A percentile compares a stretch with the other conserved stretches of the same genome.
Evolutionary conservation across 92 coral and sea anemone genomes (phyloP).

Genomic region (Epizoanthus ramosus): DNA sequence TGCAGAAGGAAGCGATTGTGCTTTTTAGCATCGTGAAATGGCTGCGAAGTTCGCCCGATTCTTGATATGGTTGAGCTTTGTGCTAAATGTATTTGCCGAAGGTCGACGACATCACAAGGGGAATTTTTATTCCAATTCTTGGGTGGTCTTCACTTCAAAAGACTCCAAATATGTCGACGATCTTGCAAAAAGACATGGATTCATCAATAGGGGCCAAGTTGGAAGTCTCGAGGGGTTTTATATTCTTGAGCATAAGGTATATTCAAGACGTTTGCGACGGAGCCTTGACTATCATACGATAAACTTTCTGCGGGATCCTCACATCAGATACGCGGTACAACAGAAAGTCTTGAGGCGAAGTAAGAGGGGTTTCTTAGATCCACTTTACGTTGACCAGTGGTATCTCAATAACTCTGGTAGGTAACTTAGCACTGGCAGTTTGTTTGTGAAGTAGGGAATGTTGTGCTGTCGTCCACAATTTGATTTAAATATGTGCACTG

Average conservation of each 20-base stretch:
- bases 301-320: slow-evolving; percentile 77
- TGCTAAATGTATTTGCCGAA: slow-evolving; percentile 20
- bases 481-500: neutral
- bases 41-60: slow-evolving; percentile 40
- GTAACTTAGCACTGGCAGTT: slow-evolving; percentile 30
- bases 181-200: slow-evolving; percentile 83
- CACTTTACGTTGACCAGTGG: slow-evolving; percentile 88
- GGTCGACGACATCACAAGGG: slow-evolving; percentile 39
- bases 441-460: neutral
- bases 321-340: slow-evolving; percentile 81
- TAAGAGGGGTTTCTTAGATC: slow-evolving; percentile 83
- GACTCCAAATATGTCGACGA: slow-evolving; percentile 86
- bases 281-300: slow-evolving; percentile 67
- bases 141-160: slow-evolving; percentile 87
- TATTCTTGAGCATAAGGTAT: slow-evolving; percentile 78
- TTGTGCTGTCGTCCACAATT: neutral
- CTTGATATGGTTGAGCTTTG: slow-evolving; percentile 33
- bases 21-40: slow-evolving; percentile 30
- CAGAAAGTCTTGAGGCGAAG: slow-evolving; percentile 83
- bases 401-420: slow-evolving; percentile 92
- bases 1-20: slow-evolving; percentile 17
- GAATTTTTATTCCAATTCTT: slow-evolving; percentile 80
- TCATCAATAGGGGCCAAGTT: slow-evolving; percentile 80
- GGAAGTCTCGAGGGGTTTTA: slow-evolving; percentile 83
- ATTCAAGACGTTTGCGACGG: slow-evolving; percentile 74